Evolutionary conservation across 1,140 invertebrate genomes (phyloP), one percentile per base, ranked within the genome.

Genomic region (Epicauta chinensis): DNA sequence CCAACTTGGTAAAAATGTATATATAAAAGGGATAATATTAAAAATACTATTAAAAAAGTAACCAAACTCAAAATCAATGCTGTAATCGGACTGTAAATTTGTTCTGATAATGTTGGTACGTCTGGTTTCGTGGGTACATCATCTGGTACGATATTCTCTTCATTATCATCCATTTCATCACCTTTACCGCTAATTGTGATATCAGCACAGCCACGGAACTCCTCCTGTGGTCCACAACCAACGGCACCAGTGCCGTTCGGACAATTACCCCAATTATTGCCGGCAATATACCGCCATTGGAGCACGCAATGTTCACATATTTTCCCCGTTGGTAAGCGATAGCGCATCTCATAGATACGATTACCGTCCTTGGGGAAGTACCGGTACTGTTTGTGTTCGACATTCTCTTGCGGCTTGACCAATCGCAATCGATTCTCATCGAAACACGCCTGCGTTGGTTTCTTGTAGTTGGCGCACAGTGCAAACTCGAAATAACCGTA

Each of bases 401-500:
- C 56, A 9, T 49, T 60, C 31, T 61, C 65, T 60, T 64, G 67
- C 12, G 64, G 67, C 53, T 55, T 59, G 34, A 43, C 71, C 36
- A 83, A 70, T 37, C 73, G 65, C 0, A 94, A 71, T 0, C 88
- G 57, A 66, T 90, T 71, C 56, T 82, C 71, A 64, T 92, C 85
- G 16, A 93, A 71, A 60, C 91, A 93, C 0, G 83, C 77, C 62
- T 93, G 83, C 1, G 79, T 82, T 0, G 81, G 81, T 37, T 74
- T 75, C 51, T 75, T 77, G 54, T 61, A 71, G 52, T 71, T 58
- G 3, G 89, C 81, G 65, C 91, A 96, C 0, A 91, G 61, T 48
- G 87, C 77, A 71, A 95, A 94, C 65, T 94, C 88, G 63, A 94
- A 95, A 69, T 83, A 92, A 7, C 93, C 92, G 56, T 79, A 77